A percentile compares a stretch with the other conserved stretches of the same genome.
phyloP scores from a whole-genome alignment of 2,888 invertebrate species.

The Leucophora obtusa region DNA sequence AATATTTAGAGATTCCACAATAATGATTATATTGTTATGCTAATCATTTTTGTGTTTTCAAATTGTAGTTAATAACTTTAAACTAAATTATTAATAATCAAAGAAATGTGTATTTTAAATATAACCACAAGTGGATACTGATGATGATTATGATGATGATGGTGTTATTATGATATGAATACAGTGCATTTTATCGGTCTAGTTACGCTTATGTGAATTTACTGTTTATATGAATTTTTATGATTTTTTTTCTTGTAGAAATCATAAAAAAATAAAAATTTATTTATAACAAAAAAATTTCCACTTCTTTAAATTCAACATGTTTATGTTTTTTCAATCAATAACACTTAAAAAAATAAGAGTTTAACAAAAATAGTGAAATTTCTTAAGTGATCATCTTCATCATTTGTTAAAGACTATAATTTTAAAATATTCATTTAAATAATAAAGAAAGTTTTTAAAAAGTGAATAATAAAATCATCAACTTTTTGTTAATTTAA shows the following conservation, averaged over 20 bases:
- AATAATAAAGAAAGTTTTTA: conserved; percentile 50
- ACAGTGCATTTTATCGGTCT: conserved; percentile 61
- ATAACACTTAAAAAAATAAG: conserved; percentile 11
- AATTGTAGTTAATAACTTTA: conserved; percentile 43
- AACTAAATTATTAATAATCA: conserved; percentile 54
- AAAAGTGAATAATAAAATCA: neutral
- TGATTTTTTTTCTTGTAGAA: conserved; percentile 7
- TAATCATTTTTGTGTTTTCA: conserved; percentile 52
- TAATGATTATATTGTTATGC: conserved; percentile 51
- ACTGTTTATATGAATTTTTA: conserved; percentile 22
- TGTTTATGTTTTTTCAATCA: conserved; percentile 5
- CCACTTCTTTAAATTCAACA: conserved; percentile 9
- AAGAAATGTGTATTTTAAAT: conserved; percentile 19
- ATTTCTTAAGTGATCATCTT: too few species aligned
- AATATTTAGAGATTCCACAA: neutral
- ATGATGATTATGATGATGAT: conserved; percentile 6
- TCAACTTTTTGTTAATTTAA: neutral
- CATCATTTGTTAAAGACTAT: neutral
- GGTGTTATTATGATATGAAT: conserved; percentile 25
- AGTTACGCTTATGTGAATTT: conserved; percentile 52
- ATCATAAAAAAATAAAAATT: conserved; percentile 11
- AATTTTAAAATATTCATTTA: conserved; percentile 18
- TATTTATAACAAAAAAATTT: neutral
- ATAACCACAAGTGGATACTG: neutral
- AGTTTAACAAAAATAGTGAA: neutral